A percentile compares a stretch with the other conserved stretches of the same genome.
Evolutionary conservation across 23 tunicate genomes (phyloP).

Genomic region (Halocynthia roretzi): DNA sequence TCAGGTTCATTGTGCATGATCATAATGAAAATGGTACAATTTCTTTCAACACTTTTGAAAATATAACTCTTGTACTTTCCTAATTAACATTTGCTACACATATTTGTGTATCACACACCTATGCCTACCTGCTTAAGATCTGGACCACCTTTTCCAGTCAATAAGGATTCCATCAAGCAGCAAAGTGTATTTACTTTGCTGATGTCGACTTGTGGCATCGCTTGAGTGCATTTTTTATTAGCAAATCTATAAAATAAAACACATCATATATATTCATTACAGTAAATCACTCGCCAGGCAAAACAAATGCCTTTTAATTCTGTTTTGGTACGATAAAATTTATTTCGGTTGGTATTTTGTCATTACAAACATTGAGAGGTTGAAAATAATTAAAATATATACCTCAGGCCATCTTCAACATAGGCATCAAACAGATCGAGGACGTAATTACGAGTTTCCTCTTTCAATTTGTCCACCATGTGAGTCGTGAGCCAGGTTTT

Average conservation of each 20-base stretch:
- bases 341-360: neutral
- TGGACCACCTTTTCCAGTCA: constrained; percentile 76
- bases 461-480: constrained; percentile 45
- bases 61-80: too few species aligned
- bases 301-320: neutral
- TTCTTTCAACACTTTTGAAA: too few species aligned
- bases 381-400: neutral
- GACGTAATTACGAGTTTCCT: constrained; percentile 64
- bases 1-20: too few species aligned
- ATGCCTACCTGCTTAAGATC: constrained; percentile 83
- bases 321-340: neutral
- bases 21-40: too few species aligned
- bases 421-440: constrained; percentile 96
- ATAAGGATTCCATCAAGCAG: constrained; percentile 74
- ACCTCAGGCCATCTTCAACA: constrained; percentile 99
- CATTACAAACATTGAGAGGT: too few species aligned
- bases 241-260: constrained; percentile 44
- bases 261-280: neutral
- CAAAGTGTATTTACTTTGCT: constrained; percentile 89
- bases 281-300: too few species aligned
- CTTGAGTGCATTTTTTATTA: constrained; percentile 59
- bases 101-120: too few species aligned
- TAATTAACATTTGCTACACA: too few species aligned
- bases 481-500: constrained; percentile 81
- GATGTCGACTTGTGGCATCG: constrained; percentile 91